These are phyloP conservation scores for Eupithecia subumbrata DNA, from an alignment of 2,888 invertebrate species.

Conservation along the genomic window DNA sequence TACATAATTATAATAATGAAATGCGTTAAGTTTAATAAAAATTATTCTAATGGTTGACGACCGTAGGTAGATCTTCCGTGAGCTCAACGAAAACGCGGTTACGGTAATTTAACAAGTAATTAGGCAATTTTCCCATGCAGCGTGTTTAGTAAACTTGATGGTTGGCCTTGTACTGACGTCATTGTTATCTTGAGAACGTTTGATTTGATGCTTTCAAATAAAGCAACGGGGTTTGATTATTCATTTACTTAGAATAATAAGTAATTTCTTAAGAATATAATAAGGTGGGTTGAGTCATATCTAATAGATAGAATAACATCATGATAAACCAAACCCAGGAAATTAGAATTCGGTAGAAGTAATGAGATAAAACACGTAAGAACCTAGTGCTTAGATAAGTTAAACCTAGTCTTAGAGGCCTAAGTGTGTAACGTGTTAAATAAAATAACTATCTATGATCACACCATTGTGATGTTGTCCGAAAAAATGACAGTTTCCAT, in stretches of 20 bases:
- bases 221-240: background rate
- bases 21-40: background rate
- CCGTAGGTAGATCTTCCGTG: background rate
- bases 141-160: slow-evolving; percentile 9
- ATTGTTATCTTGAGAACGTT: slow-evolving; percentile 19
- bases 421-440: background rate
- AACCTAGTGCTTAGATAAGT: background rate
- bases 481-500: background rate
- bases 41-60: background rate
- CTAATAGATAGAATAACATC: too few relatives aligned
- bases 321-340: too few relatives aligned
- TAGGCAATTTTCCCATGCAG: slow-evolving; percentile 19
- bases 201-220: background rate
- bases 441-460: too few relatives aligned
- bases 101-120: slow-evolving; percentile 8
- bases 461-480: background rate
- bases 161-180: slow-evolving; percentile 20
- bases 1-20: background rate
- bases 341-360: too few relatives aligned
- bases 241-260: background rate
- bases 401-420: background rate
- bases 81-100: background rate
- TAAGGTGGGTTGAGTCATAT: background rate
- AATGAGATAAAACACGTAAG: background rate
- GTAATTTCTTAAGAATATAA: background rate